Base-by-base conservation (phyloP, 2,113 vertebrate species). In the Phylloscopus trochiloides region DNA sequence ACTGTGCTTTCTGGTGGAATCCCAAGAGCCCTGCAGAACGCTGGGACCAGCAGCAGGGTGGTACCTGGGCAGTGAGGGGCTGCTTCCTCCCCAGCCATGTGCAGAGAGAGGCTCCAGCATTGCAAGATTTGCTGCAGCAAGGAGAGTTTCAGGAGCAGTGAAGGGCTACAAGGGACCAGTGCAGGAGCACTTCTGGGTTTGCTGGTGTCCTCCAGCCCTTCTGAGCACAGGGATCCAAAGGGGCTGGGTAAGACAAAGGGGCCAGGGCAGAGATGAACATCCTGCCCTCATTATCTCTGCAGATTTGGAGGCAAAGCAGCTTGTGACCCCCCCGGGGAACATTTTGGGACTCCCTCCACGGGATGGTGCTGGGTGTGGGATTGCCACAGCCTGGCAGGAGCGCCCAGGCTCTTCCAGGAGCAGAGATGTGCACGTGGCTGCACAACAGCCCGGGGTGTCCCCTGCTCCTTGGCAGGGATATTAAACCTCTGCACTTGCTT, bases 221-320 rank as follows among this genome's bases (percentile, higher is more conserved):
- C 57, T 0, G 0, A 79, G 54, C 40, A 32, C 2, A 0, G 28
- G 18, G 36, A 28, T 10, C 48, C 24, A 5, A 11, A 2, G 38
- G 72, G 38, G 47, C 12, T 62, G 75, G 66, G 51, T 43, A 36
- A 28, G 51, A 38, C 2, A 7, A 3, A 40, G 26, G 9, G 22
- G 26, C 3, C n/a, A 8, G 14, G 0, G 2, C 0, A 36, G 7
- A 3, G 12, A 24, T 19, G 42, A 28, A 6, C 1, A 8, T 7
- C 6, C 15, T 7, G 7, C 19, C 31, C 13, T 62, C 8, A 0
- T 19, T 6, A 10, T 40, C 29, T 22, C 14, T 4, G 18, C 5
- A 0, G 17, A 12, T 86, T 70, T 9, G 12, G 36, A 50, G 62
- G 52, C 36, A 38, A 61, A 86, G 55, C 45, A 16, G 5, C 2